Evolutionary conservation across 2,888 invertebrate genomes (phyloP).

Genomic region (Polydesmus complanatus): DNA sequence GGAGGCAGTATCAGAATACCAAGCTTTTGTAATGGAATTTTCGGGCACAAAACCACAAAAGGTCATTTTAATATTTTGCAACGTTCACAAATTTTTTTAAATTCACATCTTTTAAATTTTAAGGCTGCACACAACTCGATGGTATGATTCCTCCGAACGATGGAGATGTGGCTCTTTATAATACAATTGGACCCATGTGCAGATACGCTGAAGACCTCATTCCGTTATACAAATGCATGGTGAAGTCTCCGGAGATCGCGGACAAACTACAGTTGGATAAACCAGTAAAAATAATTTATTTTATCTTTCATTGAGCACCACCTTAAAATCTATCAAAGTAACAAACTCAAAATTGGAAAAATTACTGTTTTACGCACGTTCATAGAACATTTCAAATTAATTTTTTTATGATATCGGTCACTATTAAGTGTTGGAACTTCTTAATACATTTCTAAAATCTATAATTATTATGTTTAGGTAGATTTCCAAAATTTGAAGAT

Average conservation of each 20-base stretch:
- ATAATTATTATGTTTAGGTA: background rate
- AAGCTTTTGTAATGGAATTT: conserved; percentile 40
- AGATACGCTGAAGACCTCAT: conserved; percentile 69
- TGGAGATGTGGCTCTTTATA: conserved; percentile 55
- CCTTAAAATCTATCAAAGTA: too few relatives aligned
- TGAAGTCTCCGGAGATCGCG: conserved; percentile 21
- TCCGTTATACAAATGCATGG: conserved; percentile 57
- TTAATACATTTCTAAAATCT: background rate
- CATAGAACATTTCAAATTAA: too few relatives aligned
- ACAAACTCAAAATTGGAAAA: too few relatives aligned
- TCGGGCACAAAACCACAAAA: conserved; percentile 38
- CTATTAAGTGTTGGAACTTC: too few relatives aligned
- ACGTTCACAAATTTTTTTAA: too few relatives aligned
- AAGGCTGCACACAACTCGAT: conserved; percentile 30
- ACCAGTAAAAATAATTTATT: conserved; percentile 1
- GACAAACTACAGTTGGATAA: conserved; percentile 13
- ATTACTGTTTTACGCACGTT: too few relatives aligned
- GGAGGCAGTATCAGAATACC: conserved; percentile 42
- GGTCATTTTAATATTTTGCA: too few relatives aligned
- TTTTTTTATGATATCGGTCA: too few relatives aligned
- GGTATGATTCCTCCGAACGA: conserved; percentile 55
- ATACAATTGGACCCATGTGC: conserved; percentile 75
- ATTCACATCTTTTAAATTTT: too few relatives aligned
- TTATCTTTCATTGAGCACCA: too few relatives aligned
- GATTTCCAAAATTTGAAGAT: background rate